These are phyloP conservation scores for Tipula unca DNA, from an alignment of 2,888 invertebrate genomes.

Conservation along the genomic window DNA sequence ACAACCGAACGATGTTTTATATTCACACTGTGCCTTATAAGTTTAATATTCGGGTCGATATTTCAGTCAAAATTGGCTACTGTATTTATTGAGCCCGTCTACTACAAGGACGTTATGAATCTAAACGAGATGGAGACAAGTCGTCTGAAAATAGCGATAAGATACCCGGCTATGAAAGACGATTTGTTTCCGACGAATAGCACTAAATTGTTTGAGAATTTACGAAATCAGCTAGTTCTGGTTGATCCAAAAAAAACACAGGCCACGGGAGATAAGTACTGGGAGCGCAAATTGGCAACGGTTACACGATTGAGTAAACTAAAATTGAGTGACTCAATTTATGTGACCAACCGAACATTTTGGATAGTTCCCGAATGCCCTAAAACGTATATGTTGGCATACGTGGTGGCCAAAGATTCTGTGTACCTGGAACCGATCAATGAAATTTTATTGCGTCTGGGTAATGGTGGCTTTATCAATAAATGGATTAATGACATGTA, in stretches of 20 bases:
- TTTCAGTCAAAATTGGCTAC: conserved; percentile 42
- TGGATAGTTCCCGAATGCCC: conserved; percentile 41
- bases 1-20: conserved; percentile 39
- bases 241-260: conserved; percentile 32
- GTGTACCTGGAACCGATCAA: conserved; percentile 34
- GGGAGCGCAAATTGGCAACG: conserved; percentile 32
- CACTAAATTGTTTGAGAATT: conserved; percentile 33
- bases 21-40: conserved; percentile 36
- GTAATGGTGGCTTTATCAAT: conserved; percentile 35
- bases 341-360: conserved; percentile 33
- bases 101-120: conserved; percentile 39
- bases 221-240: conserved; percentile 33
- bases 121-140: conserved; percentile 36
- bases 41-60: conserved; percentile 39
- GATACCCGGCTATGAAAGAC: conserved; percentile 39
- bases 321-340: conserved; percentile 33
- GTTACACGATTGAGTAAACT: conserved; percentile 35
- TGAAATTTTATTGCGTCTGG: conserved; percentile 31
- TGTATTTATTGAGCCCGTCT: conserved; percentile 38
- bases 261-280: conserved; percentile 30
- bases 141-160: conserved; percentile 36
- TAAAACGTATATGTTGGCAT: conserved; percentile 38
- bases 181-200: conserved; percentile 37
- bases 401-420: conserved; percentile 34
- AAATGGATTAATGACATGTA: conserved; percentile 37